A percentile compares a stretch with the other conserved stretches of the same genome.
phyloP scores from a whole-genome alignment of 2,113 vertebrate genomes.

The Formicarius rufipectus region DNA sequence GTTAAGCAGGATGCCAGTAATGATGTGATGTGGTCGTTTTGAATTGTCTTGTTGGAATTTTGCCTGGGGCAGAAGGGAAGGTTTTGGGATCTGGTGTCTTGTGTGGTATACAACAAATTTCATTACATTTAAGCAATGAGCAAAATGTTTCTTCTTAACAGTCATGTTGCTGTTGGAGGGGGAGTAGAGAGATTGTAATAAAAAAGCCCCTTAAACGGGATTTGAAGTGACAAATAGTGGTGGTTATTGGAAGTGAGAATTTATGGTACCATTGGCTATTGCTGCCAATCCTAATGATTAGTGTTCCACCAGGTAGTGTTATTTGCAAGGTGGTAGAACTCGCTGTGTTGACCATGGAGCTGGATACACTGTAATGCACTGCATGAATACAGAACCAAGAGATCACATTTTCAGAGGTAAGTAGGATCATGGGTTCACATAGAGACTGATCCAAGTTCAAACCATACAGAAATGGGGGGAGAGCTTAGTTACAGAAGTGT shows the following conservation, averaged over 20 bases:
- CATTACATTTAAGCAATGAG: background rate
- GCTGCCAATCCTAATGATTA: background rate
- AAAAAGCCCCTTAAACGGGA: background rate
- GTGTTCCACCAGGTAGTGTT: background rate
- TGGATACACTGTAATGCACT: background rate
- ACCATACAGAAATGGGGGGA: background rate
- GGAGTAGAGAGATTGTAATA: background rate
- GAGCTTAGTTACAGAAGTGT: background rate
- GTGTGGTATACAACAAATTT: background rate
- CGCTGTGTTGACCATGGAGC: background rate
- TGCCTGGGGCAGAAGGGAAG: background rate
- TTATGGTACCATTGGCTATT: background rate
- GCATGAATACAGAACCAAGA: background rate
- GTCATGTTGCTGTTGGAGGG: background rate
- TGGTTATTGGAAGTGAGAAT: background rate
- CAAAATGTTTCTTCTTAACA: background rate
- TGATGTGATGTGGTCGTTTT: fast-evolving
- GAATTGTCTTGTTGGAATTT: background rate
- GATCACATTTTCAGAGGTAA: background rate
- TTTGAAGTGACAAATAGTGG: background rate
- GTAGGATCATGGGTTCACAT: background rate
- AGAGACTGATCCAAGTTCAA: background rate
- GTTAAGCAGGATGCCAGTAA: background rate
- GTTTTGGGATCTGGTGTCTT: background rate
- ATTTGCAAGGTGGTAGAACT: background rate